Percentiles rank a stretch among this genome's conserved stretches.
Conservation (phyloP, 2,113 vertebrate genomes). For the Bos taurus region ARS-UCD2.0 NC_037348.1:20729001-20729500, state of each 20-base stretch:
- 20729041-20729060: background rate
- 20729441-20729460: background rate
- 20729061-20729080: background rate
- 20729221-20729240: background rate
- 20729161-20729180: background rate
- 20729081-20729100: background rate
- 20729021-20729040: background rate
- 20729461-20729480: background rate
- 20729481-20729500: background rate
- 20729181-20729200: background rate
- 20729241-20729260: background rate
- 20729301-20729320: background rate
- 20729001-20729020: background rate
- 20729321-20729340: background rate
- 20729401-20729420: background rate
- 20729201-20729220: background rate
- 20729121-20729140: background rate
- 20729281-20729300: background rate
- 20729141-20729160: background rate
- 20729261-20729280: background rate
- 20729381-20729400: background rate
- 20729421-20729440: background rate
- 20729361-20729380: background rate
- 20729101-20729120: background rate
- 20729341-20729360: background rate